These are phyloP conservation scores for Muscina levida DNA, from an alignment of 2,888 invertebrate genomes.

Conservation along the genomic window DNA sequence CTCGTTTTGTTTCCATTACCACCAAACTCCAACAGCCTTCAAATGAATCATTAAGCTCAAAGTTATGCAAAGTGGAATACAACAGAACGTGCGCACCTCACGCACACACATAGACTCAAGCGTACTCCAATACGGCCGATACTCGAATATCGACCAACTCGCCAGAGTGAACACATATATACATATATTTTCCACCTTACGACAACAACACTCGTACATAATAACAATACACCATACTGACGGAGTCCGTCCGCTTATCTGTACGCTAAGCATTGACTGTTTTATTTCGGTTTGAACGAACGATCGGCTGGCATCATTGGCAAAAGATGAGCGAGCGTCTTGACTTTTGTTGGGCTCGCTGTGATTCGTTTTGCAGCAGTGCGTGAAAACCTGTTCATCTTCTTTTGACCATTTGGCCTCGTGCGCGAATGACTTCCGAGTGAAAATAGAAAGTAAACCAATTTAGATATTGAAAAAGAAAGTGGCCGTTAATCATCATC, in stretches of 20 bases:
- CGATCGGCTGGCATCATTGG: background rate
- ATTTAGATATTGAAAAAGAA: slow-evolving; percentile 63
- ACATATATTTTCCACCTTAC: too few relatives aligned
- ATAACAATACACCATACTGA: background rate
- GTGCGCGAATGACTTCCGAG: slow-evolving; percentile 49
- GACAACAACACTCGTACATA: too few relatives aligned
- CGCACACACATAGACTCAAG: background rate
- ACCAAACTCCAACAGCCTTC: slow-evolving; percentile 17
- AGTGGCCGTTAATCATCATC: slow-evolving; percentile 51
- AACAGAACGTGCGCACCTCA: background rate
- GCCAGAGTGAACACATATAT: too few relatives aligned
- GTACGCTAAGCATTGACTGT: background rate
- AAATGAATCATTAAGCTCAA: slow-evolving; percentile 10
- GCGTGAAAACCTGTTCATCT: slow-evolving; percentile 32
- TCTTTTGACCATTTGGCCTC: slow-evolving; percentile 37
- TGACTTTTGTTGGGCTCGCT: background rate
- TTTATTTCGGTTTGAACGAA: too few relatives aligned
- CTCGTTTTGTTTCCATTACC: too few relatives aligned
- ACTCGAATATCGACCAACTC: background rate
- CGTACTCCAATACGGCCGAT: background rate
- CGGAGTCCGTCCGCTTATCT: background rate
- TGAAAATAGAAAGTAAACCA: slow-evolving; percentile 60
- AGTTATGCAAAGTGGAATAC: slow-evolving; percentile 18
- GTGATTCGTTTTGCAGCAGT: background rate
- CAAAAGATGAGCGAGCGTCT: background rate